These are phyloP conservation scores for Stenodera caucasica DNA, from an alignment of 2,888 invertebrate species.

Conservation along the genomic window DNA sequence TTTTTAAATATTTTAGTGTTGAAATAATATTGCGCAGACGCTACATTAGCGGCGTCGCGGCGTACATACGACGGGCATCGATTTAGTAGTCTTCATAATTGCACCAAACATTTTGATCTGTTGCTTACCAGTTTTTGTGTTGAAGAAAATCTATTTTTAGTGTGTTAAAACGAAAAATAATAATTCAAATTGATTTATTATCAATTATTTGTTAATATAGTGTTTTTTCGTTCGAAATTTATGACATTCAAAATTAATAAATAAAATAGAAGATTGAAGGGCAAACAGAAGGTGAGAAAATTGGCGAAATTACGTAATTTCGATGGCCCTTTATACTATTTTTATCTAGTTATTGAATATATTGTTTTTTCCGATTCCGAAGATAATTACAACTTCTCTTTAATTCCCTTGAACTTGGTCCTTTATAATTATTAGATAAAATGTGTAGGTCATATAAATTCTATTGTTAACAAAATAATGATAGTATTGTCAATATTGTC, in stretches of 20 bases:
- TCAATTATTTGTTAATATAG: too few species aligned
- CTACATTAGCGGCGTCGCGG: slow-evolving; percentile 49
- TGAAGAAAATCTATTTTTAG: slow-evolving; percentile 5
- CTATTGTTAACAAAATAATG: not conserved
- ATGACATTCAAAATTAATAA: too few species aligned
- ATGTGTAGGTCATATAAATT: not conserved
- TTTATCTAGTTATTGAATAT: too few species aligned
- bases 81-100: slow-evolving; percentile 43
- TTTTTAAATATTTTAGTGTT: too few species aligned
- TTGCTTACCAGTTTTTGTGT: slow-evolving; percentile 38
- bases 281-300: not conserved
- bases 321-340: not conserved
- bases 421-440: not conserved
- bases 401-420: not conserved
- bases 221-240: too few species aligned
- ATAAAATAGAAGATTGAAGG: too few species aligned
- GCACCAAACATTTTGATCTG: slow-evolving; percentile 43
- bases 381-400: too few species aligned
- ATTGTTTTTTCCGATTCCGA: too few species aligned
- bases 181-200: too few species aligned
- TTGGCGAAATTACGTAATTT: slow-evolving; percentile 2
- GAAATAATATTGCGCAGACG: slow-evolving; percentile 37
- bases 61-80: slow-evolving; percentile 47
- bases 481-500: too few species aligned
- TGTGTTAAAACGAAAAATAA: not conserved